Base-by-base conservation (phyloP, 2,888 invertebrate species). In the Allolobophora icterica region DNA sequence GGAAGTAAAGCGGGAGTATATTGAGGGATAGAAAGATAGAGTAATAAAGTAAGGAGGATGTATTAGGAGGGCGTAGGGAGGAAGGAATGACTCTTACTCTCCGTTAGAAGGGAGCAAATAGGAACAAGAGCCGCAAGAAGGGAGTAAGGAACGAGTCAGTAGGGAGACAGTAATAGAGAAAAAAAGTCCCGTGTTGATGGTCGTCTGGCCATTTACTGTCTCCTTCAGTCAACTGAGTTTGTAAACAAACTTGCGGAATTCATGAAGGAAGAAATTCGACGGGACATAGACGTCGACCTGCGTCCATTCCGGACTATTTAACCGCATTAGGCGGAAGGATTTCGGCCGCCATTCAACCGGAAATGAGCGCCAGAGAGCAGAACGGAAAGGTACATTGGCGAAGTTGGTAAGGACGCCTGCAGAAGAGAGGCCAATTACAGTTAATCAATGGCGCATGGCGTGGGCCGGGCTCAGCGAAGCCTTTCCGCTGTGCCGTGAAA, bases 321-420 rank as follows among this genome's bases (percentile, higher is more conserved):
- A 71, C 71, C 71, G n/a, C n/a, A 71, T 71, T 71, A 71, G 71
- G 71, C 71, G 71, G 71, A 71, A 71, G 71, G 71, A 71, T 71
- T 71, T 71, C 71, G 71, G 52, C 52, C 24, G 52, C 21, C 52
- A 52, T 52, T 52, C 52, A 24, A 71, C 71, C 71, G 71, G 71
- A 71, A n/a, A 71, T 71, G 71, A 71, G 21, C 71, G 71, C 30
- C 71, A n/a, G 71, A 8, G 71, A n/a, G 30, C 71, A 8, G 71
- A 2, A n/a, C 71, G 13, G n/a, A 71, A n/a, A 71, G n/a, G 71
- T 71, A 71, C 11, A n/a, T 71, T n/a, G 71, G n/a, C 52, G 17
- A n/a, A 30, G 71, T n/a, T 71, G 71, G 71, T n/a, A 71, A 71
- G 71, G 11, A n/a, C n/a, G 71, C n/a, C 71, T 19, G 52, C 52